Evolutionary conservation across 1,140 invertebrate genomes (phyloP).

Genomic region (Neodiprion virginianus): DNA sequence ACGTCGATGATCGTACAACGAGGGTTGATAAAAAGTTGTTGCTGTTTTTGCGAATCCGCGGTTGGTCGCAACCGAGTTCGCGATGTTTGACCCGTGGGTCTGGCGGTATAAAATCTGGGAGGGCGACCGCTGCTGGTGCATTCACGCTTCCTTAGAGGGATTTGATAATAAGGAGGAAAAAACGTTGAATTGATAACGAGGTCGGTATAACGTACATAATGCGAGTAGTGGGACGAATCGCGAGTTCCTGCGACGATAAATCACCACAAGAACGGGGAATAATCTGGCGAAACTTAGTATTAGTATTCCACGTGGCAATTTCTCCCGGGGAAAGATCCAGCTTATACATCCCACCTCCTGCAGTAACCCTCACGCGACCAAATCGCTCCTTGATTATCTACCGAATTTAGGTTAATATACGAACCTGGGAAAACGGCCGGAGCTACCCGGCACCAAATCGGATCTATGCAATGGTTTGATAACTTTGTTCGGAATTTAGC

Average conservation of each 20-base stretch:
- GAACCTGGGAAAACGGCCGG: too few relatives aligned
- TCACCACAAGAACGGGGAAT: not conserved
- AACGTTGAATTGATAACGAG: constrained; percentile 2
- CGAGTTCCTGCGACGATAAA: too few relatives aligned
- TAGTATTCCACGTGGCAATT: not conserved
- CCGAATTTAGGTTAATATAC: not conserved
- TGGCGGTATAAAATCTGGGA: not conserved
- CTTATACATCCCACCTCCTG: not conserved
- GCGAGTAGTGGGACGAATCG: not conserved
- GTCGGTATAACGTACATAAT: not conserved
- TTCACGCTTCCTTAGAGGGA: not conserved
- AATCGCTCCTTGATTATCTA: constrained; percentile 3
- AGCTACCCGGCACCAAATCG: too few relatives aligned
- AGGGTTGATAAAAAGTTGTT: not conserved
- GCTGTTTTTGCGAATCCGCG: not conserved
- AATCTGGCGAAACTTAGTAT: not conserved
- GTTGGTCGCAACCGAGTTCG: not conserved
- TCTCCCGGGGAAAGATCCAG: not conserved
- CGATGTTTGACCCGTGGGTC: not conserved
- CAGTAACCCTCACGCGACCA: not conserved
- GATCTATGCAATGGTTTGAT: too few relatives aligned
- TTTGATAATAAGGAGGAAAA: not conserved
- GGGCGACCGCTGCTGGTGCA: not conserved
- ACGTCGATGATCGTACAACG: constrained; percentile 1
- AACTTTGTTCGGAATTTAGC: too few relatives aligned